phyloP scores from a whole-genome alignment of 2,888 invertebrate species.

The Aspidiotus destructor region DNA sequence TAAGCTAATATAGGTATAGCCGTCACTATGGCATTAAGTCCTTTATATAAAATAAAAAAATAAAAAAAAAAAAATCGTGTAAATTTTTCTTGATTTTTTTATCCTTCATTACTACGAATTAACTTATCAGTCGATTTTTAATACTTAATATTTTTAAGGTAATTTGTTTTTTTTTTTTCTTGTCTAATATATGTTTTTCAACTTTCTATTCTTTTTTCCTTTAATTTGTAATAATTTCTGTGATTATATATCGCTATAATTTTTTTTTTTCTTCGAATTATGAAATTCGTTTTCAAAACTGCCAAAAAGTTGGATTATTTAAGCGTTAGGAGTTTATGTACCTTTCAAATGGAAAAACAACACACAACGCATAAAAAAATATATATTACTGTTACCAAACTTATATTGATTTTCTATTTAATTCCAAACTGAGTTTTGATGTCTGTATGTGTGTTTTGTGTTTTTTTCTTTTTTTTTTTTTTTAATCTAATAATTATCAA shows the following conservation, averaged over 20 bases:
- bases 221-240: slow-evolving; percentile 21
- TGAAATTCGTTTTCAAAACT: slow-evolving; percentile 21
- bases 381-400: slow-evolving; percentile 8
- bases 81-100: neutral
- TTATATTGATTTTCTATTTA: neutral
- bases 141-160: slow-evolving; percentile 29
- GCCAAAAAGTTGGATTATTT: slow-evolving; percentile 24
- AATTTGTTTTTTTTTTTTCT: too few relatives aligned
- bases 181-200: slow-evolving; percentile 23
- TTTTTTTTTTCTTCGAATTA: slow-evolving; percentile 7
- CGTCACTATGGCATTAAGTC: too few relatives aligned
- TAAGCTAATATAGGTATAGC: too few relatives aligned
- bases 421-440: slow-evolving; percentile 11
- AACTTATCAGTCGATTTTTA: slow-evolving; percentile 32
- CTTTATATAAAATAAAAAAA: too few relatives aligned
- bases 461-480: slow-evolving; percentile 17
- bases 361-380: neutral
- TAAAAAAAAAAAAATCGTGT: too few relatives aligned
- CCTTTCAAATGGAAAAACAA: neutral
- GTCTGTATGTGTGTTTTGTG: slow-evolving; percentile 7
- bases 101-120: neutral
- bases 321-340: slow-evolving; percentile 3
- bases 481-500: slow-evolving; percentile 21
- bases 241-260: slow-evolving; percentile 19
- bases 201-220: slow-evolving; percentile 29